phyloP scores from a whole-genome alignment of 2,113 vertebrate genomes.

The Tachysurus vachellii region DNA sequence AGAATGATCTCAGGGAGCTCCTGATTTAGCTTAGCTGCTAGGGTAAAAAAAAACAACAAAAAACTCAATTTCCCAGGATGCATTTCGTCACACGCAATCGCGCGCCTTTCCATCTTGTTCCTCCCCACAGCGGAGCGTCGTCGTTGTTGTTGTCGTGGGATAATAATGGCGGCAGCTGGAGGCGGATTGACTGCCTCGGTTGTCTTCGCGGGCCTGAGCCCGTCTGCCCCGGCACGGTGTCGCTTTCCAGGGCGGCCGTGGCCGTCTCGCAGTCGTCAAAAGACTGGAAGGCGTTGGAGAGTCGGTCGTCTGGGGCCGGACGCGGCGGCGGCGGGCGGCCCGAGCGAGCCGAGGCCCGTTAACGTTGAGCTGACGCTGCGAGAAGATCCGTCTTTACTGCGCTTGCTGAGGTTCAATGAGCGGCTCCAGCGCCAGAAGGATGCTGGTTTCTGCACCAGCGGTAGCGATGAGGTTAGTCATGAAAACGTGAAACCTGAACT shows the following conservation, averaged over 20 bases:
- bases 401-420: conserved; percentile 75
- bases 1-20: too few relatives aligned
- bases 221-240: conserved; percentile 69
- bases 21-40: not conserved
- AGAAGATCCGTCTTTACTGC: conserved; percentile 78
- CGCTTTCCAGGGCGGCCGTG: conserved; percentile 83
- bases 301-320: conserved; percentile 68
- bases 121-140: conserved; percentile 57
- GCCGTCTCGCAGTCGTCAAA: conserved; percentile 67
- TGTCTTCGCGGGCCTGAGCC: conserved; percentile 62
- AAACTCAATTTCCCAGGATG: conserved; percentile 70
- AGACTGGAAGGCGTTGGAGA: conserved; percentile 68
- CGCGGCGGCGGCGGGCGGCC: conserved; percentile 57
- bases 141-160: conserved; percentile 71
- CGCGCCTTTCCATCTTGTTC: conserved; percentile 80
- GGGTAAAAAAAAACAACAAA: not conserved
- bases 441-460: conserved; percentile 77
- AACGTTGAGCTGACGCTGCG: conserved; percentile 77
- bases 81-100: conserved; percentile 68
- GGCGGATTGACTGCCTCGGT: conserved; percentile 77
- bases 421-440: conserved; percentile 75
- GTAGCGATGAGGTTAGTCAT: conserved; percentile 72
- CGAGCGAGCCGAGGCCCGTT: conserved; percentile 75
- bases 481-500: not conserved
- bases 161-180: conserved; percentile 89